These are phyloP conservation scores for Bursaphelenchus mucronatus DNA, from an alignment of 1,140 invertebrate species.

Conservation along the genomic window DNA sequence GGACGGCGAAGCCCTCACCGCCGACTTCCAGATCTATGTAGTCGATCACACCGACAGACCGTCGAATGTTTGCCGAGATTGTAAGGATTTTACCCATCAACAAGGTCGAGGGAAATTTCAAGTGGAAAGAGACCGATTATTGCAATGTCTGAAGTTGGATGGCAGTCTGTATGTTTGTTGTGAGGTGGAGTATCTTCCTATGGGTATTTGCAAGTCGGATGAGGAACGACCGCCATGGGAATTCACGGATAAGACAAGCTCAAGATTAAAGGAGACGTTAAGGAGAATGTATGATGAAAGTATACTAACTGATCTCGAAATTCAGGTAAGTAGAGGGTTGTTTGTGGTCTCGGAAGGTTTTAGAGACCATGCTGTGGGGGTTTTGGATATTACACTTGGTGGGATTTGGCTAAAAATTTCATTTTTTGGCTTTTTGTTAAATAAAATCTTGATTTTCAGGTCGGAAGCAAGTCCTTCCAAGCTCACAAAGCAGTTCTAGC, in stretches of 20 bases:
- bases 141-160: constrained; percentile 7
- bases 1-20: constrained; percentile 56
- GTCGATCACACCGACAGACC: constrained; percentile 41
- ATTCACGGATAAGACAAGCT: background rate
- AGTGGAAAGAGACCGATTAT: constrained; percentile 34
- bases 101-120: constrained; percentile 59
- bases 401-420: no score
- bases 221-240: constrained; percentile 12
- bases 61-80: constrained; percentile 54
- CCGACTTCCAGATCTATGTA: constrained; percentile 59
- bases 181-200: constrained; percentile 22
- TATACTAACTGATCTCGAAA: constrained; percentile 16
- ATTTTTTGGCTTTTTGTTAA: no score
- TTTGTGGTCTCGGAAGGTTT: no score
- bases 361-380: no score
- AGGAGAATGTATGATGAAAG: constrained; percentile 7
- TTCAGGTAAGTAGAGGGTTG: background rate
- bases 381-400: no score
- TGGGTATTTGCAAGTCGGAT: constrained; percentile 29
- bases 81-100: constrained; percentile 59
- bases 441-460: constrained; percentile 29
- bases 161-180: constrained; percentile 20
- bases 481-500: constrained; percentile 57
- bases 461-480: constrained; percentile 45
- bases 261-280: constrained; percentile 2